Percentiles rank a stretch among this genome's conserved stretches.
Evolutionary conservation across 1,140 invertebrate genomes (phyloP).

Genomic region (Oreohelix idahoensis): DNA sequence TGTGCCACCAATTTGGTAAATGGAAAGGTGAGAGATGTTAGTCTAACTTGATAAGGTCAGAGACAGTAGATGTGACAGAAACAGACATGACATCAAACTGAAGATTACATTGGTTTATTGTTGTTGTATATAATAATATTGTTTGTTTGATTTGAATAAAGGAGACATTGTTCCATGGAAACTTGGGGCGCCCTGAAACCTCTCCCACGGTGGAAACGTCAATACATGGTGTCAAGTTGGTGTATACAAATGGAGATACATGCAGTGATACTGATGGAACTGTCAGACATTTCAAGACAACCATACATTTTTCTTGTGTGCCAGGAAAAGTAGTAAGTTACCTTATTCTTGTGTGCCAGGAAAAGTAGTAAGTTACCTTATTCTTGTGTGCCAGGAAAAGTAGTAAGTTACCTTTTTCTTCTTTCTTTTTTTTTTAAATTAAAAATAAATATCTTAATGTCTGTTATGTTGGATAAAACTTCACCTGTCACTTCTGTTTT

Average conservation of each 20-base stretch:
- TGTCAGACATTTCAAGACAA: slow-evolving; percentile 56
- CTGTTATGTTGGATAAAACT: too few species aligned
- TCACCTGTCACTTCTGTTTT: too few species aligned
- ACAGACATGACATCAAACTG: too few species aligned
- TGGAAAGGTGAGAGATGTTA: too few species aligned
- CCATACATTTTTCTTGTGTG: slow-evolving; percentile 67
- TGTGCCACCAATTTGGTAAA: slow-evolving; percentile 58
- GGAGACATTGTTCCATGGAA: slow-evolving; percentile 48
- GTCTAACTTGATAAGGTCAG: too few species aligned
- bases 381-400: slow-evolving; percentile 36
- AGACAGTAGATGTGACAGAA: too few species aligned
- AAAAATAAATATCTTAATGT: too few species aligned
- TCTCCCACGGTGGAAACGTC: slow-evolving; percentile 43
- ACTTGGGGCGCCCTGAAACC: slow-evolving; percentile 50
- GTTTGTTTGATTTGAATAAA: slow-evolving; percentile 34
- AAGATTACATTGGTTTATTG: too few species aligned
- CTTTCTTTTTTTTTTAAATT: too few species aligned
- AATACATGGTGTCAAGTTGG: slow-evolving; percentile 51
- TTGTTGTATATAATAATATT: too few species aligned
- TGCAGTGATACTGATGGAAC: slow-evolving; percentile 54
- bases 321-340: slow-evolving; percentile 56
- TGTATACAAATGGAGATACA: slow-evolving; percentile 57
- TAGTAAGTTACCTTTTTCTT: slow-evolving; percentile 49
- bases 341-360: slow-evolving; percentile 27
- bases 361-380: slow-evolving; percentile 51